Conservation (phyloP, 2,797 vertebrate species). For the Eremophila alpestris region DNA sequence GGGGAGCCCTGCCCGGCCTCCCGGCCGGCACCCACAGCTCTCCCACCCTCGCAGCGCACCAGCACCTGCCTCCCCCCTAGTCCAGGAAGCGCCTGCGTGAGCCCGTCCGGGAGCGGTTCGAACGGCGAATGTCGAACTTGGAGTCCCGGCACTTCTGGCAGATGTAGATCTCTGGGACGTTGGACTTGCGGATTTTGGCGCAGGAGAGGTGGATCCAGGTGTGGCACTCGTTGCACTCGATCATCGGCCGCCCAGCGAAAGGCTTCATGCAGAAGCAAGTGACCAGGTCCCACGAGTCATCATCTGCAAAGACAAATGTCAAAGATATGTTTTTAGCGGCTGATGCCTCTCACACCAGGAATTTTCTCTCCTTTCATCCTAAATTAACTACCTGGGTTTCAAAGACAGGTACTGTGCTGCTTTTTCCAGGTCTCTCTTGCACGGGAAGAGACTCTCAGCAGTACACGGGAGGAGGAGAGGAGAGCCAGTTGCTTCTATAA, state of each 20-base stretch:
- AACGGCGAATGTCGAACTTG: conserved; percentile 91
- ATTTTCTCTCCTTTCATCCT: fast-evolving
- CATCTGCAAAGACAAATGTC: conserved; percentile 76
- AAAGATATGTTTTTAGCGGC: fast-evolving
- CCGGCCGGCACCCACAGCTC: background rate
- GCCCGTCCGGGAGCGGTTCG: conserved; percentile 90
- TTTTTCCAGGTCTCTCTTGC: background rate
- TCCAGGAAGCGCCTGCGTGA: conserved; percentile 89
- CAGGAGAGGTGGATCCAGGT: conserved; percentile 98
- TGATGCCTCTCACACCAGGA: fast-evolving
- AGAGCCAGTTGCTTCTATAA: background rate
- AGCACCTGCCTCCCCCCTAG: conserved; percentile 44
- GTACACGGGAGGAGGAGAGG: background rate
- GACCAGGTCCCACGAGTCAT: conserved; percentile 97
- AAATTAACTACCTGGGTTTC: background rate
- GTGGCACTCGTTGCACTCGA: conserved; percentile 94
- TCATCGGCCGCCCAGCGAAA: conserved; percentile 95
- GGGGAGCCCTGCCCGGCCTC: conserved; percentile 8
- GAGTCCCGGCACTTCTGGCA: conserved; percentile 95
- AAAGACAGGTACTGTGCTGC: background rate
- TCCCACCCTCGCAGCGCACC: background rate
- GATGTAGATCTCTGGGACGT: conserved; percentile 93
- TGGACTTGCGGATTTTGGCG: conserved; percentile 96
- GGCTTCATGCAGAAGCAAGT: conserved; percentile 99
- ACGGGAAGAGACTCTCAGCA: background rate